Evolutionary conservation across 1,140 invertebrate genomes (phyloP), one percentile per base, ranked within the genome.

Genomic region (Glomeris maerens): DNA sequence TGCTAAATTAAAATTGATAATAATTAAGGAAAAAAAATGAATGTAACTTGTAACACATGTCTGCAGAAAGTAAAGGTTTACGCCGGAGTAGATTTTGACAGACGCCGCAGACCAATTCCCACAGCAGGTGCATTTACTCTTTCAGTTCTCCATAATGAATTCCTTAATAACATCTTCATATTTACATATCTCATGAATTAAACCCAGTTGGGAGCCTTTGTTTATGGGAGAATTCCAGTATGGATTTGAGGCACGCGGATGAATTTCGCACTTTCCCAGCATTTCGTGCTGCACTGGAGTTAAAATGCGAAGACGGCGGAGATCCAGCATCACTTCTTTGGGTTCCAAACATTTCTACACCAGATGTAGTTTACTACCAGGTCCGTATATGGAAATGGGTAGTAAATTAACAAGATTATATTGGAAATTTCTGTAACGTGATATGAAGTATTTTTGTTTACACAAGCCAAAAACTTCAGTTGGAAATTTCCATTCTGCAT

Each of bases 341-440:
- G 2, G 84, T 83, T 2, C 91, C 91, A 1, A 91, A 93, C 63
- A 77, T 81, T 13, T 78, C 83, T 0, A 93, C 88, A 83, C 90
- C 91, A 0, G 88, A 94, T 64, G 73, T 78, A 7, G 86, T 95
- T 17, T 95, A 93, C 68, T 95, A 94, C 63, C 85, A 92, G 53
- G 64, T 66, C 54, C 17, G 14, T 48, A 36, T 46, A 10, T 27
- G 29, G 17, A 21, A 21, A 5, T 42, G 4, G 17, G 25, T 5
- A 5, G 5, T 42, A 10, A 42, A 42, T 7, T 42, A 42, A 42
- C 4, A 42, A 42, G 25, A 7, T 36, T n/a, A n/a, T n/a, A n/a
- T n/a, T n/a, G n/a, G n/a, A n/a, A n/a, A n/a, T n/a, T n/a, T n/a
- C n/a, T n/a, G n/a, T n/a, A n/a, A n/a, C n/a, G n/a, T n/a, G n/a